Evolutionary conservation across 2,888 invertebrate genomes (phyloP).

Genomic region (Dastarcus helophoroides): DNA sequence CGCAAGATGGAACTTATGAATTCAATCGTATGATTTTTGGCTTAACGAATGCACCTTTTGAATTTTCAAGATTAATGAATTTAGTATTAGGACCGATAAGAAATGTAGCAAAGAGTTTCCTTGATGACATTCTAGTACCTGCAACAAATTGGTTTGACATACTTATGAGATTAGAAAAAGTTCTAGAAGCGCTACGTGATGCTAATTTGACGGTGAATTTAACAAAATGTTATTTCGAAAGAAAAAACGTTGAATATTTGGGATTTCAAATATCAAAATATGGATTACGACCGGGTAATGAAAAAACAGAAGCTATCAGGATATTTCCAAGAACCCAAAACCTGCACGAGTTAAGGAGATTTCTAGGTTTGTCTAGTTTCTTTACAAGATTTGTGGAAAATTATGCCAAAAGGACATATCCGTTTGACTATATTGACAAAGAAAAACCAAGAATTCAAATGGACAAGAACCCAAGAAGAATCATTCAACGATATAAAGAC

Average conservation of each 20-base stretch:
- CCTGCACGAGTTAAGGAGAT: conserved; percentile 15
- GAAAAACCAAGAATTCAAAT: conserved; percentile 14
- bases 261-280: conserved; percentile 11
- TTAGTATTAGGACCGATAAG: conserved; percentile 17
- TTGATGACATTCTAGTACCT: conserved; percentile 19
- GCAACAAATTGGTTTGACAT: conserved; percentile 7
- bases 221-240: conserved; percentile 23
- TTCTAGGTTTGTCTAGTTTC: conserved; percentile 16
- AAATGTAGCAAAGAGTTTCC: conserved; percentile 15
- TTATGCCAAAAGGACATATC: conserved; percentile 19
- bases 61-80: no score
- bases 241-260: conserved; percentile 11
- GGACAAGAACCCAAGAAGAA: conserved; percentile 6
- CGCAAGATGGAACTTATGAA: no score
- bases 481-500: conserved; percentile 12
- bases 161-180: conserved; percentile 1
- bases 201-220: conserved; percentile 25
- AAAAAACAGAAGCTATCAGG: conserved; percentile 11
- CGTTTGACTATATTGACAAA: conserved; percentile 20
- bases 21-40: no score
- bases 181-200: conserved; percentile 13
- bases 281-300: conserved; percentile 11
- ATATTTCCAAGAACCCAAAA: conserved; percentile 13
- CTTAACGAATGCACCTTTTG: no score
- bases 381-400: conserved; percentile 16